Conservation (phyloP, 2,888 invertebrate species). For the Amphimallon solstitiale region DNA sequence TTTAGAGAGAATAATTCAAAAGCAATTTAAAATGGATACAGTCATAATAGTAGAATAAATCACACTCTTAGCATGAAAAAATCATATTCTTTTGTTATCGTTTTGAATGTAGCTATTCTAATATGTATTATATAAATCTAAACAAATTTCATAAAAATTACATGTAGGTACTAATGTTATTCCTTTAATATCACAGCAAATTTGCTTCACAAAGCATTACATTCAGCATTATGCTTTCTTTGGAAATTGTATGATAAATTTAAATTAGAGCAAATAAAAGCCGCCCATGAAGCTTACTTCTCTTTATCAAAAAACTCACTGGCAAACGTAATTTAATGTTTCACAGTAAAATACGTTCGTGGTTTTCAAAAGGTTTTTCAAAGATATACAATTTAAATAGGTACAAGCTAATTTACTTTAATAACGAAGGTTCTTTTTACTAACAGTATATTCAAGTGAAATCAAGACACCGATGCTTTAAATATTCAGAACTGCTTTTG, state of each 20-base stretch:
- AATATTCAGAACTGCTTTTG: no score
- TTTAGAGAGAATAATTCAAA: no score
- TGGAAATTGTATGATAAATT: constrained; percentile 8
- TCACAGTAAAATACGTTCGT: background rate
- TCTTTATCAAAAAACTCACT: constrained; percentile 2
- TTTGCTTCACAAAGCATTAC: background rate
- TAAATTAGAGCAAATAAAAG: background rate
- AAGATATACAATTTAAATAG: constrained; percentile 11
- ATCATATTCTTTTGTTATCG: no score
- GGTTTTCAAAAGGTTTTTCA: background rate
- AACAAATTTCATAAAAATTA: no score
- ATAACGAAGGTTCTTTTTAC: background rate
- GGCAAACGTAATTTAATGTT: constrained; percentile 14
- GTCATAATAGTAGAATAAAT: no score
- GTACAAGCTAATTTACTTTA: constrained; percentile 4
- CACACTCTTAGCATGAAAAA: no score
- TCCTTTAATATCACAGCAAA: no score
- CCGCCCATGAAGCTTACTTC: background rate
- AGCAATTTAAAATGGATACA: no score
- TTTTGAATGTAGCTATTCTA: no score
- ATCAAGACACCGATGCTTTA: background rate
- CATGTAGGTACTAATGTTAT: no score
- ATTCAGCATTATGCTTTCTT: background rate
- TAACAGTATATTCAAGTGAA: constrained; percentile 9
- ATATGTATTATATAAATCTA: no score